A percentile compares a stretch with the other conserved stretches of the same genome.
These are phyloP conservation scores for Caranx melampygus DNA, from an alignment of 2,113 vertebrate species.

Conservation along the genomic window DNA sequence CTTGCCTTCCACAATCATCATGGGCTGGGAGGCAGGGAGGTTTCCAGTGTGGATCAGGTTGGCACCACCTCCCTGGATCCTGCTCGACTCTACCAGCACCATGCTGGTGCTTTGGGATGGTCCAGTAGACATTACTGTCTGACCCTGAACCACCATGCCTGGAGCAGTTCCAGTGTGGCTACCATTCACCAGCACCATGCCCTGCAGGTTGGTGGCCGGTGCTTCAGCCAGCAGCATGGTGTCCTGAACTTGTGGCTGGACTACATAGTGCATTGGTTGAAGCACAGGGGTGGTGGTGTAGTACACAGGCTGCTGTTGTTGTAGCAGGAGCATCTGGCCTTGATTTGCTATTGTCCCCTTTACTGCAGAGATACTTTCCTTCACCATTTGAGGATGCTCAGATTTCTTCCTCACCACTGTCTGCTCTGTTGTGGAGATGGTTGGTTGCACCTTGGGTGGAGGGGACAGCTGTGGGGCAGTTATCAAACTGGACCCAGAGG, in stretches of 20 bases:
- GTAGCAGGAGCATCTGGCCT: conserved; percentile 71
- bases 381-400: conserved; percentile 32
- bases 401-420: conserved; percentile 47
- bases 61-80: neutral
- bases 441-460: conserved; percentile 8
- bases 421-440: conserved; percentile 7
- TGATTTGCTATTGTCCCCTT: conserved; percentile 40
- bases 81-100: conserved; percentile 46
- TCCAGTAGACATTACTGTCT: conserved; percentile 34
- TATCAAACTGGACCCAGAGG: conserved; percentile 29
- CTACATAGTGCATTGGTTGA: conserved; percentile 73
- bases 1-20: conserved; percentile 72
- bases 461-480: conserved; percentile 3
- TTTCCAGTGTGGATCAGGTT: conserved; percentile 63
- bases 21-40: conserved; percentile 69
- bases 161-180: conserved; percentile 33
- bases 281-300: conserved; percentile 67
- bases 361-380: conserved; percentile 3
- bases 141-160: conserved; percentile 50
- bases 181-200: conserved; percentile 65
- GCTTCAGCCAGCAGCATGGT: conserved; percentile 65
- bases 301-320: conserved; percentile 79
- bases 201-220: conserved; percentile 61
- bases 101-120: conserved; percentile 27
- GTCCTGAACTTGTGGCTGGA: conserved; percentile 73